These are phyloP conservation scores for Prionailurus viverrinus DNA, from an alignment of 2,113 vertebrate species.

Conservation along the genomic window DNA sequence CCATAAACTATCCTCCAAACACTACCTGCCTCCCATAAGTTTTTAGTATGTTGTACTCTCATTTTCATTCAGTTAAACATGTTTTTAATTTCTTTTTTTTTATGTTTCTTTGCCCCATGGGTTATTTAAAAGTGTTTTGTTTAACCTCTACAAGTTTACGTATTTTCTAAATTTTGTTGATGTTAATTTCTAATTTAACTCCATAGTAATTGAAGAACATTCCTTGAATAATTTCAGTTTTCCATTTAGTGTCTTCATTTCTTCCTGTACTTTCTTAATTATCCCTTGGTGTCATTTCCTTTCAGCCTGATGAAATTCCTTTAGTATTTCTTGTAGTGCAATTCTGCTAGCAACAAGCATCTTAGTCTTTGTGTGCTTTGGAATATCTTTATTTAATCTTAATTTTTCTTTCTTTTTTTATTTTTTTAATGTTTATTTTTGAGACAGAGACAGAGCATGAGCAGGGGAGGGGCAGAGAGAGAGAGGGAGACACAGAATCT, in stretches of 20 bases:
- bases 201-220: neutral
- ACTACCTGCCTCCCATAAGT: neutral
- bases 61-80: neutral
- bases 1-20: neutral
- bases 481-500: no score
- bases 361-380: neutral
- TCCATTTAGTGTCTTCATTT: neutral
- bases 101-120: neutral
- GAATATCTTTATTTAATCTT: neutral
- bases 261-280: neutral
- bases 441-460: no score
- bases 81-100: neutral
- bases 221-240: neutral
- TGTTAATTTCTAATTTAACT: neutral
- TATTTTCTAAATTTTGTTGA: neutral
- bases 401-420: neutral
- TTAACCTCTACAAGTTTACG: neutral
- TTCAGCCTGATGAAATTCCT: neutral
- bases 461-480: no score
- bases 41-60: neutral
- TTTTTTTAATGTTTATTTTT: no score
- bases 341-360: neutral
- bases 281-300: neutral
- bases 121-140: neutral
- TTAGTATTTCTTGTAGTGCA: neutral